Evolutionary conservation across 37 sponge, comb jelly and placozoan species (phyloP), one percentile per base, ranked within the genome.

Genomic region (Hormiphora californensis): DNA sequence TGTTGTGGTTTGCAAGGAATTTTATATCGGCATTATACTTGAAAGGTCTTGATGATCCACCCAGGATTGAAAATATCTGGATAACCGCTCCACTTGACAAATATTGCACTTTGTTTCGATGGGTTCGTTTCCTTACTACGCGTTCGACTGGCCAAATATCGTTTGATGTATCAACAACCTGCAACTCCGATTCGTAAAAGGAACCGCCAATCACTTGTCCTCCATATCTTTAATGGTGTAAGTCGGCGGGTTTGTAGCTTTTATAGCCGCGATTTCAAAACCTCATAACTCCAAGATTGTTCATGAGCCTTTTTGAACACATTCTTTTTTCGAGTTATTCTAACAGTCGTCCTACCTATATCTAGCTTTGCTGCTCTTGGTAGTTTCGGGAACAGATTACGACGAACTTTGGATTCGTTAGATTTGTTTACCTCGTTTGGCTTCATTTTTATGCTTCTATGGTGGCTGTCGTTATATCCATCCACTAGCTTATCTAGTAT

Each of bases 241-340:
- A 17, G 68, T 65, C 1, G 9, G 7, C 7, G 68, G 68, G 3
- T 34, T 8, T 4, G 68, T 65, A 19, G 31, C 38, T 65, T 65
- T 65, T 30, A 65, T 65, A 36, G 31, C 9, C 4, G 38, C 12
- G 7, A 65, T 25, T 5, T 4, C 12, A 65, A 65, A 65, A 65
- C 68, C 39, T 65, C 68, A 34, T 65, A 34, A 25, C 68, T 65
- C 68, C 68, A 65, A 36, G 39, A 34, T 65, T 65, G 68, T 30
- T 34, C 38, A 65, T 65, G 35, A 25, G 38, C 68, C 38, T 65
- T 65, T 39, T 65, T 36, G 39, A 65, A 65, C 4, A 19, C 9
- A 8, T 11, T 34, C 19, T 65, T 65, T 32, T 32, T 4, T 19
- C 68, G 31, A 5, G 68, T 65, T 65, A 65, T 65, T 34, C 68